These are phyloP conservation scores for Emesis castigata DNA, from an alignment of 2,888 invertebrate species.

Conservation along the genomic window DNA sequence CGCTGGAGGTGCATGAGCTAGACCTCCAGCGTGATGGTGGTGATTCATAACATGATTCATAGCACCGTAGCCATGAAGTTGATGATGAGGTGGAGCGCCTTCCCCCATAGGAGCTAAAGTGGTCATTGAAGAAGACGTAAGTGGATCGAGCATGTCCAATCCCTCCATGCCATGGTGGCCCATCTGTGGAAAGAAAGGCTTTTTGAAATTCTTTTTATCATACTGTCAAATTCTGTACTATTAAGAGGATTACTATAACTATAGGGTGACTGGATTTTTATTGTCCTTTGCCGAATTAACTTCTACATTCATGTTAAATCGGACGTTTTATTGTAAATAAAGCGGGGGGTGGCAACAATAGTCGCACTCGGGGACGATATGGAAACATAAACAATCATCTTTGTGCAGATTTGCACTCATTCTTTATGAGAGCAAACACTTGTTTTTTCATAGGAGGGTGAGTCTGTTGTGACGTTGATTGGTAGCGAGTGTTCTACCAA, in stretches of 20 bases:
- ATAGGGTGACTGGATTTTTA: conserved; percentile 74
- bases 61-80: conserved; percentile 94
- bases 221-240: conserved; percentile 78
- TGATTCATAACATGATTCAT: conserved; percentile 96
- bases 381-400: conserved; percentile 85
- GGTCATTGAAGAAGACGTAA: conserved; percentile 96
- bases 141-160: conserved; percentile 96
- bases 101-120: conserved; percentile 97
- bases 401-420: conserved; percentile 86
- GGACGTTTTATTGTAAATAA: conserved; percentile 81
- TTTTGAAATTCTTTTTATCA: conserved; percentile 84
- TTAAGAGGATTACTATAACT: conserved; percentile 77
- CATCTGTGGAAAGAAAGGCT: conserved; percentile 92
- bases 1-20: conserved; percentile 91
- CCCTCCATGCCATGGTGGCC: conserved; percentile 97
- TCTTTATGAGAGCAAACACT: conserved; percentile 87
- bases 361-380: conserved; percentile 79
- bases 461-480: conserved; percentile 83
- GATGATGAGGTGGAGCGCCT: conserved; percentile 92
- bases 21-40: conserved; percentile 91
- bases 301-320: conserved; percentile 84
- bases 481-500: conserved; percentile 85
- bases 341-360: conserved; percentile 77
- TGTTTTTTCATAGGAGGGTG: conserved; percentile 78
- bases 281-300: conserved; percentile 80